Base-by-base conservation (phyloP, 2,888 invertebrate genomes). In the Amphimallon solstitiale region DNA sequence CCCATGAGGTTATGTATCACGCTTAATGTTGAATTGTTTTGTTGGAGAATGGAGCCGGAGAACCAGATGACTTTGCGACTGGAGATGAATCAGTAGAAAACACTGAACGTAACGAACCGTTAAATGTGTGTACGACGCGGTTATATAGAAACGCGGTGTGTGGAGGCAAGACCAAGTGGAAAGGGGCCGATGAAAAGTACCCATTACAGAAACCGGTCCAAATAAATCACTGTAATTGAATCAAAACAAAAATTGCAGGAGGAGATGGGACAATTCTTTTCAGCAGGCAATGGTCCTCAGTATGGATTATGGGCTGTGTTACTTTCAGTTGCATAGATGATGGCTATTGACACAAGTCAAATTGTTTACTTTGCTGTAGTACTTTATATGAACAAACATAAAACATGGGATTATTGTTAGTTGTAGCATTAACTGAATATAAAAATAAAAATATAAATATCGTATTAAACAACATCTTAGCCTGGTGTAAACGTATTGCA, bases 211-310 rank as follows among this genome's bases (percentile, higher is more conserved):
- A 66, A 62, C 63, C 51, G 64, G 61, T 65, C 52, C 45, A 67
- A 66, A 79, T 79, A 79, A 79, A 79, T 79, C 78, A 78, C 70
- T 68, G 75, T 79, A 79, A 79, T 78, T 79, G 78, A 79, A 78
- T 79, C 75, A 77, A 71, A 78, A 75, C 73, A 70, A 76, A 74
- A 76, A 75, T 69, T 65, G 67, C 45, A 34, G 35, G 40, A 45
- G 49, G 49, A 37, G 51, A 49, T 29, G n/a, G 14, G 21, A 40
- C 15, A 51, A 38, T 40, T 43, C 37, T 56, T 56, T 14, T 14
- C 34, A 6, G 15, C 14, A 19, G 43, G 43, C 51, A 63, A 51
- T 40, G 62, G 40, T 45, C 38, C 43, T 59, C 12, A 59, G 29
- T 6, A 43, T 10, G 23, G n/a, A 29, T 14, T 14, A 15, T 15